Conservation (phyloP, 1,140 invertebrate species). For the Elymnias hypermnestra region DNA sequence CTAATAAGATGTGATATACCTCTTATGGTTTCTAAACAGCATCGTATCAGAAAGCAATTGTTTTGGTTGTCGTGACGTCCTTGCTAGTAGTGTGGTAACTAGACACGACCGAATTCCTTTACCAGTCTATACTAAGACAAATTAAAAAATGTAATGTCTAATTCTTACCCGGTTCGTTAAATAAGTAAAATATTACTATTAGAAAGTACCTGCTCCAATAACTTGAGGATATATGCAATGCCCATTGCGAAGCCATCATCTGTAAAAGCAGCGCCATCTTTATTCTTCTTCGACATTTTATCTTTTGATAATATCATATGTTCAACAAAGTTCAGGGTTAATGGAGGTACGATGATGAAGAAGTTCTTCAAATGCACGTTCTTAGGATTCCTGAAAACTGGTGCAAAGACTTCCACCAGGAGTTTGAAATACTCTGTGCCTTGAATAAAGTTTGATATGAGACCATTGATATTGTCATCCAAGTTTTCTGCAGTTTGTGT, state of each 20-base stretch:
- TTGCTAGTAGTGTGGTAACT: no score
- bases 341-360: conserved; percentile 93
- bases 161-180: no score
- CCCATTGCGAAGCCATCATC: conserved; percentile 99
- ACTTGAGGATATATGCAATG: conserved; percentile 83
- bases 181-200: no score
- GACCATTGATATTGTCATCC: conserved; percentile 85
- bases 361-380: conserved; percentile 96
- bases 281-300: conserved; percentile 93
- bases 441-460: conserved; percentile 92
- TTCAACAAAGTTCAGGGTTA: conserved; percentile 97
- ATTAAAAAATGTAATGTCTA: no score
- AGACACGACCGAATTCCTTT: no score
- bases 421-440: conserved; percentile 97
- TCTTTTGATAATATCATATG: conserved; percentile 95
- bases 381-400: conserved; percentile 90
- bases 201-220: conserved; percentile 79
- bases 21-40: no score
- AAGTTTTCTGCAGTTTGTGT: conserved; percentile 83
- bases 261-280: conserved; percentile 91
- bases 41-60: no score
- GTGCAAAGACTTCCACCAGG: conserved; percentile 94
- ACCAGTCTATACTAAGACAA: no score
- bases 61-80: no score
- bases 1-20: no score